Evolutionary conservation across 2,113 vertebrate species (phyloP), one percentile per base, ranked within the genome.

Genomic region (Actenoides lindsayi): DNA sequence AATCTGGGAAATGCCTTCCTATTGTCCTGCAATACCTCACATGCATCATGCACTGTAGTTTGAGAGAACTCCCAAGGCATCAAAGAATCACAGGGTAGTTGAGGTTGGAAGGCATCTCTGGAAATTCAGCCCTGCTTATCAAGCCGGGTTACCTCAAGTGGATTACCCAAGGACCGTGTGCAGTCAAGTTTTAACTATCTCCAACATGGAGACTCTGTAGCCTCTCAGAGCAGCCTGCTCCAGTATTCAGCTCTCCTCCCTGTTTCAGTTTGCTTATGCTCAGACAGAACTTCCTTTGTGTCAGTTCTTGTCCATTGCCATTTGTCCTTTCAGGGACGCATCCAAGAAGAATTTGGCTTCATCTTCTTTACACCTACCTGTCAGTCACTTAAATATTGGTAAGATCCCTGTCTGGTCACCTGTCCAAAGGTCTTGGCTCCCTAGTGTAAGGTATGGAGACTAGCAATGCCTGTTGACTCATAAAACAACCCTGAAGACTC

Each of bases 71-170:
- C 39, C 48, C 54, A 6, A 88, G 51, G 6, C 46, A 33, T 65
- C 10, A 7, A 50, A 56, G 79, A 81, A 62, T 54, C 30, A 35
- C n/a, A 24, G 42, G 51, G 31, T 4, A 23, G 31, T 14, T 51
- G 70, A 56, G 59, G 37, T 31, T 93, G 46, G 31, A 82, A 35
- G 20, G 46, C 20, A 16, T 2, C 16, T 75, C 44, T 70, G 76
- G 81, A 73, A 59, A 73, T 69, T 15, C 28, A 59, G 16, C 6
- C 1, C 4, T 3, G 5, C 3, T 41, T 71, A 21, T 65, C 6
- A n/a, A 27, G 0, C 6, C 0, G 2, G 54, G 46, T 31, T 56
- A 33, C 11, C 3, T 60, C 1, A 5, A 70, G 28, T 0, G 0
- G 15, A 11, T 50, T 62, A 28, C 37, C 48, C 57, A 33, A 56